phyloP scores from a whole-genome alignment of 1,140 invertebrate genomes.

The Thaumetopoea pityocampa region DNA sequence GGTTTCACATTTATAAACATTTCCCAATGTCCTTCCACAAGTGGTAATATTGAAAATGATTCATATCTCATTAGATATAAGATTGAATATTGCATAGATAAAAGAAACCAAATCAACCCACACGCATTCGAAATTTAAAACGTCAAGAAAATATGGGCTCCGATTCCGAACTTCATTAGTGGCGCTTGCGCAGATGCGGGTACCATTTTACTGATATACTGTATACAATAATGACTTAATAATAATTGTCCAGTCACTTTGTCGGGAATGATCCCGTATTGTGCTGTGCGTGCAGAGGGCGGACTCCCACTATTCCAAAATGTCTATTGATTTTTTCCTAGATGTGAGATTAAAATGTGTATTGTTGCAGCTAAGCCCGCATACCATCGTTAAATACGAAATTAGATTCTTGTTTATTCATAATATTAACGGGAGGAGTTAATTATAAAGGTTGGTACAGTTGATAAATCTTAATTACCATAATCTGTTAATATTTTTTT shows the following conservation, averaged over 20 bases:
- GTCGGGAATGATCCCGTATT: constrained; percentile 41
- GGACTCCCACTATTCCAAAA: constrained; percentile 8
- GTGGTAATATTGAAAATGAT: no score
- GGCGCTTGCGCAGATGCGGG: no score
- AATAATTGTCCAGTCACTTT: constrained; percentile 35
- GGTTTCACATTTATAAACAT: no score
- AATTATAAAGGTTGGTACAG: neutral
- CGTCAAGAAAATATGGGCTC: no score
- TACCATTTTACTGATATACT: constrained; percentile 25
- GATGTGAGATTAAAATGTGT: constrained; percentile 10
- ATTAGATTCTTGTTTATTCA: constrained; percentile 6
- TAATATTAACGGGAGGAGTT: neutral
- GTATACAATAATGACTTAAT: constrained; percentile 42
- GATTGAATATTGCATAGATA: no score
- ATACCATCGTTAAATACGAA: constrained; percentile 6
- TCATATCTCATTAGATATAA: no score
- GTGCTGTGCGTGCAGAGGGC: constrained; percentile 4
- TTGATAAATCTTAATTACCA: neutral
- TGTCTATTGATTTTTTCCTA: constrained; percentile 16
- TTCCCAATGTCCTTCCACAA: no score
- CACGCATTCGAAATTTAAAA: no score
- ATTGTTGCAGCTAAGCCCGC: constrained; percentile 18
- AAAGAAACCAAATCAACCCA: no score
- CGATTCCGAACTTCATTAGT: no score
- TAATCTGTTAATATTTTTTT: no score